Evolutionary conservation across 2,797 vertebrate genomes (phyloP).

Genomic region (Syncerus caffer): DNA sequence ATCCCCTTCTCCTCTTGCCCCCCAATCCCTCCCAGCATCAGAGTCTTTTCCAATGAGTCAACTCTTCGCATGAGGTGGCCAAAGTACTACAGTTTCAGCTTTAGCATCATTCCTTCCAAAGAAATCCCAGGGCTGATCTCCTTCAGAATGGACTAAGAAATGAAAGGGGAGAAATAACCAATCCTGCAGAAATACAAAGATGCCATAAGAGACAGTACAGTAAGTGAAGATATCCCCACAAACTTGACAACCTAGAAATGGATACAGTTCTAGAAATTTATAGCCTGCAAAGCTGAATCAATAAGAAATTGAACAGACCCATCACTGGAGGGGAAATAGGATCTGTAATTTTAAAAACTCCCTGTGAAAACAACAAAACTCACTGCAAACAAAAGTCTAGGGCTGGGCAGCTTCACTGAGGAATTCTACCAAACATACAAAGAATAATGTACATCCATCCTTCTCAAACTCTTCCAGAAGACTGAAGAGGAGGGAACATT

Average conservation of each 20-base stretch:
- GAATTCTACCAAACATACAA: not conserved
- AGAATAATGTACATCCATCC: not conserved
- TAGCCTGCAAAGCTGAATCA: not conserved
- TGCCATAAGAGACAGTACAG: not conserved
- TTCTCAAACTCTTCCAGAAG: not conserved
- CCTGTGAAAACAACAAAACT: not conserved
- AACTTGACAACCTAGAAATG: not conserved
- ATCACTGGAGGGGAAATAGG: not conserved
- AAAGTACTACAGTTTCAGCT: too few relatives aligned
- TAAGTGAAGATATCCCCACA: not conserved
- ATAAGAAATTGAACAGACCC: not conserved
- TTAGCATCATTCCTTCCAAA: too few relatives aligned
- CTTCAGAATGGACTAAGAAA: not conserved
- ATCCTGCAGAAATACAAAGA: not conserved
- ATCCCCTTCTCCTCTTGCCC: too few relatives aligned
- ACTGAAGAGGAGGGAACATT: not conserved
- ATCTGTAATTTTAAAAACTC: not conserved
- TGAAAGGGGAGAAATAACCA: not conserved
- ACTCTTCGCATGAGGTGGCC: too few relatives aligned
- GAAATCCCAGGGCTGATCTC: too few relatives aligned
- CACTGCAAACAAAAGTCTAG: not conserved
- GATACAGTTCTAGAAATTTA: not conserved
- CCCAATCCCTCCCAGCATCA: too few relatives aligned
- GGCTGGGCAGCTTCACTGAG: not conserved
- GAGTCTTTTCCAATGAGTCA: too few relatives aligned